phyloP scores from a whole-genome alignment of 1,140 invertebrate species.

The Zaprionus africanus region DNA sequence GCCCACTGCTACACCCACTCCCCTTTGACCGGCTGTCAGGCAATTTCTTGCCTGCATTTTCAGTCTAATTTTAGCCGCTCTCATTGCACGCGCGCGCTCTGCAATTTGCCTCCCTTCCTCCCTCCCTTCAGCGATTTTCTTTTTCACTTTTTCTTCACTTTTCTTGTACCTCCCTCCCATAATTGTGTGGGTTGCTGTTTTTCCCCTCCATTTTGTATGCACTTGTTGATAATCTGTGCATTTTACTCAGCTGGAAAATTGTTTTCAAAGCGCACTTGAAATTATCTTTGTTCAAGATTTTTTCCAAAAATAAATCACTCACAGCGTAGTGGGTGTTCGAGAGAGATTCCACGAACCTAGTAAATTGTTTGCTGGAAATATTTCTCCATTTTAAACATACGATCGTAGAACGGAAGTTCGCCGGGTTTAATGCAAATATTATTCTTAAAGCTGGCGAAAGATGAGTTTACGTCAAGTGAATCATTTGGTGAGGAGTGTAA shows the following conservation, averaged over 20 bases:
- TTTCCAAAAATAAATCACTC: conserved; percentile 9
- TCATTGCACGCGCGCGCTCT: conserved; percentile 19
- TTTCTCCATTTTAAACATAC: background rate
- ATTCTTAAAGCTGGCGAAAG: background rate
- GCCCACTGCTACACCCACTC: background rate
- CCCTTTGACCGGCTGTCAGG: background rate
- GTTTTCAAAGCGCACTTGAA: conserved; percentile 12
- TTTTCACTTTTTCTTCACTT: conserved; percentile 18
- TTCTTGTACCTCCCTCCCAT: background rate
- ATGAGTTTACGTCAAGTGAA: background rate
- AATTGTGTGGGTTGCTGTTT: conserved; percentile 13
- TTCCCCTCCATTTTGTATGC: conserved; percentile 10
- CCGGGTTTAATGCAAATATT: background rate
- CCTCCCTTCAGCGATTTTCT: conserved; percentile 1
- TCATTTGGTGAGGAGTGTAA: background rate
- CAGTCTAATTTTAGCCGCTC: conserved; percentile 42
- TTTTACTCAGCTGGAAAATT: conserved; percentile 36
- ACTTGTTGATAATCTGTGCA: conserved; percentile 47
- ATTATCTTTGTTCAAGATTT: conserved; percentile 11
- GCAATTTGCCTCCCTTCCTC: background rate
- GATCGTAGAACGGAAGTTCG: background rate
- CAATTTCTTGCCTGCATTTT: conserved; percentile 17
- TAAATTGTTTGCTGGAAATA: background rate
- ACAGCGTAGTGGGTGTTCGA: background rate
- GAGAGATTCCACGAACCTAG: background rate